These are phyloP conservation scores for Calephelis nemesis DNA, from an alignment of 1,140 invertebrate genomes.

Conservation along the genomic window DNA sequence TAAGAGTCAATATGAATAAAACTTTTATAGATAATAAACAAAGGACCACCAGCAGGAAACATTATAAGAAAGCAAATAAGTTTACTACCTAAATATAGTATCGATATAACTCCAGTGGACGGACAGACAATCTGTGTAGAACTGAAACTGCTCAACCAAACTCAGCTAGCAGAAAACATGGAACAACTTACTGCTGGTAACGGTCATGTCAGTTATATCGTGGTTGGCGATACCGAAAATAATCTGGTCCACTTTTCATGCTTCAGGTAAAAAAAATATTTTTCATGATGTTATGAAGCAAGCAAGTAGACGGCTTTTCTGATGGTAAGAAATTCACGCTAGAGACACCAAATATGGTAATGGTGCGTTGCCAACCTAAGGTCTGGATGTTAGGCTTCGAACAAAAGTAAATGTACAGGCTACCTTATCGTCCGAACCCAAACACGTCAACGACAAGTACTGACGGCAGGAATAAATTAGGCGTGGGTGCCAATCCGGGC, in stretches of 20 bases:
- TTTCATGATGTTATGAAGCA: too few relatives aligned
- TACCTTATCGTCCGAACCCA: too few relatives aligned
- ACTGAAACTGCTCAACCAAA: conserved; percentile 56
- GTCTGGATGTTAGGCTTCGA: too few relatives aligned
- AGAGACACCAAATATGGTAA: too few relatives aligned
- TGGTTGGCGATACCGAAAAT: conserved; percentile 78
- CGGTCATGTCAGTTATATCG: conserved; percentile 61
- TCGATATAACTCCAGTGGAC: conserved; percentile 49
- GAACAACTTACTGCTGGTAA: conserved; percentile 58
- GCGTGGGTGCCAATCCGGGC: too few relatives aligned
- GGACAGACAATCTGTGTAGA: conserved; percentile 44
- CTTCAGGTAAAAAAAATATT: conserved; percentile 44
- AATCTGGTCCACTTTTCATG: conserved; percentile 56
- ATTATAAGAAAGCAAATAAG: conserved; percentile 65
- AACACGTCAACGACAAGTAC: too few relatives aligned
- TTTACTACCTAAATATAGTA: conserved; percentile 65
- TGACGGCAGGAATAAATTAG: too few relatives aligned
- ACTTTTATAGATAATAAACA: conserved; percentile 68
- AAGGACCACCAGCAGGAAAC: conserved; percentile 69
- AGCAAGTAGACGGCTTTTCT: too few relatives aligned
- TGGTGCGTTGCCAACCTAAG: too few relatives aligned
- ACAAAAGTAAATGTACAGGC: too few relatives aligned
- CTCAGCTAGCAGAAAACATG: conserved; percentile 54
- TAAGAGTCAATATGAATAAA: background rate
- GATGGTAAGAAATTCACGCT: too few relatives aligned